Base-by-base conservation (phyloP, 2,888 invertebrate species). In the Callyntrura guangdongensis region DNA sequence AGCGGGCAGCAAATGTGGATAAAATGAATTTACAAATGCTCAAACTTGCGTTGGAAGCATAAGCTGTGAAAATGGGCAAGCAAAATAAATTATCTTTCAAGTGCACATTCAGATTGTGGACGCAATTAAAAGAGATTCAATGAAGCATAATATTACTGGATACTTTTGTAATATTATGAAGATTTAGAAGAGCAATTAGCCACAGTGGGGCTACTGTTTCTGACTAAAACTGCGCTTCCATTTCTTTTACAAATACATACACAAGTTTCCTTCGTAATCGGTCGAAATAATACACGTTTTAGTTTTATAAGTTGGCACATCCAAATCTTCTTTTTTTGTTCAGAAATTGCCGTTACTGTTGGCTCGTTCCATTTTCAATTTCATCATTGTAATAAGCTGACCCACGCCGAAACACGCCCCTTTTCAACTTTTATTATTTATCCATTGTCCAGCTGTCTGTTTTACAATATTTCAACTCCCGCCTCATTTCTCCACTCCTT, bases 341-440 rank as follows among this genome's bases (percentile, higher is more conserved):
- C 4, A 9, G 61, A 22, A 20, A 22, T 4, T 67, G 67, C 17
- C 11, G 20, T 64, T 53, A 25, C 25, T 56, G 27, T 20, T 86
- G 47, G 86, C 86, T 74, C 56, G 72, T 64, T 86, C 49, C 67
- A 22, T 17, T 81, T 53, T 86, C 47, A 64, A 67, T 69, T 81
- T 87, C 67, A 53, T 87, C n/a, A 56, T 81, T 87, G 64, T 74
- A 83, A 84, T 84, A 84, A 83, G 27, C 61, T 89, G 89, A 77
- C 89, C 77, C 74, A 83, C 47, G 89, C 82, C 69, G 20, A 20
- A 59, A 86, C 91, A 92, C 89, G 88, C 92, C 91, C 86, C 91
- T 89, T 93, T 92, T 92, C 92, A 93, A 84, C 86, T 93, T 91
- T 89, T 86, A 92, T 92, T 93, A 92, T 86, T 81, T 67, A 87